Evolutionary conservation across 2,888 invertebrate genomes (phyloP), one percentile per base, ranked within the genome.

Genomic region (Hesperia comma): DNA sequence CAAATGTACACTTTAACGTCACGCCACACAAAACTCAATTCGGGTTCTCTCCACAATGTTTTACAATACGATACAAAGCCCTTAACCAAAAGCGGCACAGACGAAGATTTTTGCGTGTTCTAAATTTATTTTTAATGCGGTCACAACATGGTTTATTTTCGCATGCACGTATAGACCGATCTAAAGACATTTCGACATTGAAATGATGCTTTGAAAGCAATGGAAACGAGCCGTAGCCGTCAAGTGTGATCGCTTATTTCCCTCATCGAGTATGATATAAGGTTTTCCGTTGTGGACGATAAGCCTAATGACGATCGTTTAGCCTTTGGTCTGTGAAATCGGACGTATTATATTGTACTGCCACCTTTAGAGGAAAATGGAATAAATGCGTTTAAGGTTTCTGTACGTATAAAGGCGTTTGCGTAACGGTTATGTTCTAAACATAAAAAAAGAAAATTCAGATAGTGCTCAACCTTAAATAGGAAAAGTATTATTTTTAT

Each of bases 181-280:
- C 15, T 33, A 26, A 1, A 32, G 41, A 41, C 19, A 19, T 64
- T 32, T 19, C 7, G 12, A n/a, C 6, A 43, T 43, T 0, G 37
- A 10, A 60, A 12, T 1, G 41, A 17, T 19, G 6, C 53, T 60
- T 46, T 66, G 60, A 76, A 83, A 78, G 83, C 80, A 82, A 83
- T 81, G 82, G 80, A 79, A 80, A 79, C 81, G 82, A 79, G 76
- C 78, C 80, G 79, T 82, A 82, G 77, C 81, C 79, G 85, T 83
- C 85, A 86, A 84, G 83, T 79, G 79, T 82, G 86, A 89, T 87
- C 85, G 88, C 83, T 86, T 87, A 89, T 89, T 90, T 85, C 86
- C 86, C 82, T 83, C 88, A 85, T 87, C 82, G 83, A 78, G 84
- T 79, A 86, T 89, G 90, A 90, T 86, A 84, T 86, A 90, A 79